Percentiles rank a stretch among this genome's conserved stretches.
phyloP scores from a whole-genome alignment of 2,888 invertebrate species.

The Lithophane ornitopus region DNA sequence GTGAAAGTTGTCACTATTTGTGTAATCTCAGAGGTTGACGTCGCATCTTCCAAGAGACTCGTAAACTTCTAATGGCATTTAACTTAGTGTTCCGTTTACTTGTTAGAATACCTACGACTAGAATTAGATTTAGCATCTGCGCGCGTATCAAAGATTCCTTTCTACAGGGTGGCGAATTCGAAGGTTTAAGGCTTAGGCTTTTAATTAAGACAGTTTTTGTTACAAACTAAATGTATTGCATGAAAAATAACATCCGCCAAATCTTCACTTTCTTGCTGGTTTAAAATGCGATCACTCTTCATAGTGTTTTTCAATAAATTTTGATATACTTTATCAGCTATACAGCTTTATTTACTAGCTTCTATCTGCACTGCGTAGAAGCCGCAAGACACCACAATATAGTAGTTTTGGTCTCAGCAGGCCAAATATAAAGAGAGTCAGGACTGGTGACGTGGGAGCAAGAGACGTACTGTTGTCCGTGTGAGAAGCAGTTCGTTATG shows the following conservation, averaged over 20 bases:
- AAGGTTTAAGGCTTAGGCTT: background rate
- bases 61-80: constrained; percentile 21
- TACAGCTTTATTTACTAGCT: too few relatives aligned
- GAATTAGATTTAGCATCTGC: background rate
- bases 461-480: too few relatives aligned
- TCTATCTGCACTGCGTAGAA: too few relatives aligned
- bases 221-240: background rate
- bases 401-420: too few relatives aligned
- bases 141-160: background rate
- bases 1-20: background rate
- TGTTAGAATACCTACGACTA: background rate
- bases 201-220: background rate
- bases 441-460: too few relatives aligned
- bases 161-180: background rate
- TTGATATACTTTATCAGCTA: too few relatives aligned
- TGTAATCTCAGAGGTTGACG: background rate
- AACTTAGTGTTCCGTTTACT: background rate
- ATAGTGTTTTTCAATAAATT: too few relatives aligned
- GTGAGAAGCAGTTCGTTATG: too few relatives aligned
- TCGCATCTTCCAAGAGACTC: background rate
- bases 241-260: background rate
- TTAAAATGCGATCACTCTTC: background rate
- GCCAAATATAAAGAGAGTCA: too few relatives aligned
- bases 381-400: too few relatives aligned
- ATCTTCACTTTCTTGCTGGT: too few relatives aligned